Percentiles rank a stretch among this genome's conserved stretches.
phyloP scores from a whole-genome alignment of 2,888 invertebrate species.

The Taphrorychus bicolor region DNA sequence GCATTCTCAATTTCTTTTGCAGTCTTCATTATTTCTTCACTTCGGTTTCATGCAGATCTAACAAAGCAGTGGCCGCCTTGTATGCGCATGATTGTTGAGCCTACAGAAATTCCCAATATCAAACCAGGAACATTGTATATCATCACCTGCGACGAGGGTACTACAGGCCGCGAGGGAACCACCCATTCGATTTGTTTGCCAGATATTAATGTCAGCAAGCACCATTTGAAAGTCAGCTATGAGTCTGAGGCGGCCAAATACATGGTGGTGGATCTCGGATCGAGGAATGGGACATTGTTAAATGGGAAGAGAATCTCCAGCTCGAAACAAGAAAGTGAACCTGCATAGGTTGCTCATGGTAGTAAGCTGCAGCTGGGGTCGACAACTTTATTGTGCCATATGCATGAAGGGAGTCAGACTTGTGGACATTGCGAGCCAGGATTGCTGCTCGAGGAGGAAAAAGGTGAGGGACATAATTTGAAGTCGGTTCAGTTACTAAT shows the following conservation, averaged over 20 bases:
- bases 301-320: conserved; percentile 78
- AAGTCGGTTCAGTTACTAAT: background rate
- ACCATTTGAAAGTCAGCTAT: conserved; percentile 76
- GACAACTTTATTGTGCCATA: conserved; percentile 80
- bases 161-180: conserved; percentile 83
- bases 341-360: conserved; percentile 69
- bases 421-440: conserved; percentile 96
- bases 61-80: conserved; percentile 84
- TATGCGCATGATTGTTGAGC: conserved; percentile 83
- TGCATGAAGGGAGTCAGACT: conserved; percentile 87
- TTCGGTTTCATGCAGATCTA: too few species aligned
- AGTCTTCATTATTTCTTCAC: too few species aligned
- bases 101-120: conserved; percentile 72
- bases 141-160: conserved; percentile 87
- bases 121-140: conserved; percentile 82
- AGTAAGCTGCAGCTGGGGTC: conserved; percentile 71
- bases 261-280: conserved; percentile 74
- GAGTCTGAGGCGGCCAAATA: conserved; percentile 63
- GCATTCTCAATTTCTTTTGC: too few species aligned
- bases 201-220: conserved; percentile 79
- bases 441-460: conserved; percentile 64
- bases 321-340: conserved; percentile 73
- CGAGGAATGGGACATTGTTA: conserved; percentile 85
- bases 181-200: conserved; percentile 78
- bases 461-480: too few species aligned